These are phyloP conservation scores for Leucophenga varia DNA, from an alignment of 1,140 invertebrate genomes.

Conservation along the genomic window DNA sequence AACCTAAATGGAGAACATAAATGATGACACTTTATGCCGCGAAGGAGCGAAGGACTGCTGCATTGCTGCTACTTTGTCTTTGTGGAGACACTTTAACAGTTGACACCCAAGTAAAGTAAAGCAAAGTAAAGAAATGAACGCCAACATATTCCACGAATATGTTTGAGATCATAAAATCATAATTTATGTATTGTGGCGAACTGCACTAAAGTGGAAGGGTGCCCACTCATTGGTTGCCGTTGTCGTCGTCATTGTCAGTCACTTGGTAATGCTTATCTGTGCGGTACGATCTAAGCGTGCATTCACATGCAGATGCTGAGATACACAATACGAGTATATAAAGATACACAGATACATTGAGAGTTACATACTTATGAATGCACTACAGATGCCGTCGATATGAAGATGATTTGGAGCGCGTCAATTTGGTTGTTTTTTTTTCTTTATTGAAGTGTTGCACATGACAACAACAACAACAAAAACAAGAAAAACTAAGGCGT, in stretches of 20 bases:
- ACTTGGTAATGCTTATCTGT: constrained; percentile 35
- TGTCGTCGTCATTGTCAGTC: not conserved
- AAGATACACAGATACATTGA: no score
- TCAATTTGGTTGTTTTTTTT: no score
- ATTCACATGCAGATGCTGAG: constrained; percentile 16
- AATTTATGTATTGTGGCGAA: constrained; percentile 45
- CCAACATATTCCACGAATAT: constrained; percentile 51
- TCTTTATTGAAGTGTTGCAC: no score
- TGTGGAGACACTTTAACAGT: constrained; percentile 44
- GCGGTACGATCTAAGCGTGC: constrained; percentile 34
- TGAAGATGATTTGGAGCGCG: no score
- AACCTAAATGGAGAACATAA: constrained; percentile 26
- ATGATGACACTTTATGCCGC: constrained; percentile 32
- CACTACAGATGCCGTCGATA: no score
- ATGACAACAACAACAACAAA: no score
- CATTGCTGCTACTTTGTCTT: constrained; percentile 22
- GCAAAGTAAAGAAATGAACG: constrained; percentile 11
- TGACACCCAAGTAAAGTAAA: constrained; percentile 35
- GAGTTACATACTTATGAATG: no score
- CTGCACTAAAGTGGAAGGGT: no score
- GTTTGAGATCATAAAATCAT: constrained; percentile 54
- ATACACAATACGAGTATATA: no score
- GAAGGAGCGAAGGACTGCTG: constrained; percentile 14
- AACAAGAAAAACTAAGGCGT: no score
- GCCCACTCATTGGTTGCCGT: no score